Evolutionary conservation across 1,140 invertebrate genomes (phyloP).

Genomic region (Dendrolimus punctatus): DNA sequence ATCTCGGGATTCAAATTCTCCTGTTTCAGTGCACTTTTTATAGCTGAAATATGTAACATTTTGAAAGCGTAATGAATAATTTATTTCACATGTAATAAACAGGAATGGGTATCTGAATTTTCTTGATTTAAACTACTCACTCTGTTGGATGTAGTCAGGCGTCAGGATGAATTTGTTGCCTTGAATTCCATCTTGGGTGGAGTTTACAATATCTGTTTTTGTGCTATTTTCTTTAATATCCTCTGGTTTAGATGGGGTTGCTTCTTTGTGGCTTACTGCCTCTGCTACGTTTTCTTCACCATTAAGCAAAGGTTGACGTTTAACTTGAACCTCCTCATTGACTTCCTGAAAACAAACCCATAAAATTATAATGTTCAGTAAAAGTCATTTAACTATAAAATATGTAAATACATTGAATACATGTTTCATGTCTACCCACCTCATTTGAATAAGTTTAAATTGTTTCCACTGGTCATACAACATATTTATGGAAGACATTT

Average conservation of each 20-base stretch:
- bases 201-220: slow-evolving; percentile 57
- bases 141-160: slow-evolving; percentile 91
- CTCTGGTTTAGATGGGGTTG: slow-evolving; percentile 54
- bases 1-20: slow-evolving; percentile 94
- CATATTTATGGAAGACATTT: slow-evolving; percentile 10
- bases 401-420: too few species aligned
- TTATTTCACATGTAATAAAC: neutral
- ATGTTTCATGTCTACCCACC: too few species aligned
- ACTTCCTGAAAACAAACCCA: slow-evolving; percentile 39
- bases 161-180: slow-evolving; percentile 87
- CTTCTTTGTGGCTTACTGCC: slow-evolving; percentile 44
- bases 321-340: slow-evolving; percentile 56
- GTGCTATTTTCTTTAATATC: slow-evolving; percentile 52
- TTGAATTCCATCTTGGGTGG: slow-evolving; percentile 53
- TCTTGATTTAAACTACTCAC: slow-evolving; percentile 69
- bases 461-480: neutral
- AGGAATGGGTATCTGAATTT: neutral
- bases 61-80: slow-evolving; percentile 3
- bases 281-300: slow-evolving; percentile 55
- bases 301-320: slow-evolving; percentile 49
- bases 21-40: slow-evolving; percentile 87
- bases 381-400: too few species aligned
- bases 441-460: neutral
- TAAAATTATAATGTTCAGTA: too few species aligned
- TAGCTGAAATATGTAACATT: slow-evolving; percentile 71